A percentile compares a stretch with the other conserved stretches of the same genome.
Evolutionary conservation across 2,113 vertebrate genomes (phyloP).

Genomic region (Malurus elegans): DNA sequence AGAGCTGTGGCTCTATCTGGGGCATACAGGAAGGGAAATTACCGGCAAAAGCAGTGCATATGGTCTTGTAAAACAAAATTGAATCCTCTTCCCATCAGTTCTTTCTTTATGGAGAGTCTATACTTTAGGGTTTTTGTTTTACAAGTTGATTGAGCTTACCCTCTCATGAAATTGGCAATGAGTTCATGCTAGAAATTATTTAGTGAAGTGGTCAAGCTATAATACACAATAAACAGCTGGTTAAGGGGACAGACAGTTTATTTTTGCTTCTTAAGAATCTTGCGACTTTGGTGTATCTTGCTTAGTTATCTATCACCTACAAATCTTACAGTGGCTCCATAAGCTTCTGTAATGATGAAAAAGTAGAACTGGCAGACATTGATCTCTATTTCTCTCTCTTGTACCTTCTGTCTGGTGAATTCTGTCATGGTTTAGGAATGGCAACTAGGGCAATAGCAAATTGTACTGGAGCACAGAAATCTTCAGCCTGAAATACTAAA

Average conservation of each 20-base stretch:
- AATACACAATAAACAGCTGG: not conserved
- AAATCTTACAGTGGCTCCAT: not conserved
- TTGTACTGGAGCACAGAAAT: not conserved
- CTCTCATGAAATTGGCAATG: not conserved
- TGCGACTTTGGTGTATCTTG: not conserved
- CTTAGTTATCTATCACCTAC: not conserved
- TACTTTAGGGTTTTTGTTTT: not conserved
- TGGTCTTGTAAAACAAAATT: not conserved
- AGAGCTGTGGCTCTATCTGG: not conserved
- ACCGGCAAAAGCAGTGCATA: not conserved
- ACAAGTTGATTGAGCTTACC: not conserved
- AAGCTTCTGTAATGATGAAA: not conserved
- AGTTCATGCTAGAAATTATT: not conserved
- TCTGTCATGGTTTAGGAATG: not conserved
- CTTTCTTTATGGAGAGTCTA: not conserved
- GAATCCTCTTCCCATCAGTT: not conserved
- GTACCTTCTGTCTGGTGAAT: not conserved
- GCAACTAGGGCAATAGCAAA: not conserved
- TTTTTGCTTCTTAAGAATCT: not conserved
- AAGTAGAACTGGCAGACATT: not conserved
- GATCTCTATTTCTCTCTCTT: not conserved
- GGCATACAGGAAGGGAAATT: not conserved
- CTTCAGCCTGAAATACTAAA: not conserved
- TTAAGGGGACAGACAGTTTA: not conserved
- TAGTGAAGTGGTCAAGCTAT: not conserved